phyloP scores from a whole-genome alignment of 2,113 vertebrate species.

The Sinocyclocheilus rhinocerous region DNA sequence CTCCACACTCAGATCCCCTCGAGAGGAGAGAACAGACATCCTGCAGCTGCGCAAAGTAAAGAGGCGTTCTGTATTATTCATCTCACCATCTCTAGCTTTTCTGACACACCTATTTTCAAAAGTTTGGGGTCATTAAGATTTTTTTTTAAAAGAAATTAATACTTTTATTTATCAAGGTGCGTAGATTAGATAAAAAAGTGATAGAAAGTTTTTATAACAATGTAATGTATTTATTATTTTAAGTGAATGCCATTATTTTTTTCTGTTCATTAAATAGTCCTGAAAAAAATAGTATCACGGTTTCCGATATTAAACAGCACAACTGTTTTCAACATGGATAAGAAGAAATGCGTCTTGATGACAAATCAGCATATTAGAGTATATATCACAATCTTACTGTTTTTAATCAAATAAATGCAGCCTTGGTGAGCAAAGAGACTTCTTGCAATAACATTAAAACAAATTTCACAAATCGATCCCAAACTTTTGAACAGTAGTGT shows the following conservation, averaged over 20 bases:
- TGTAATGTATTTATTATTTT: no score
- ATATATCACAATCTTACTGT: background rate
- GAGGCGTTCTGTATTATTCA: no score
- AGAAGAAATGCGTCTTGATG: background rate
- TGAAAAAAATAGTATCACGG: background rate
- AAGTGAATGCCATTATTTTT: background rate
- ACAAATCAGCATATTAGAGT: background rate
- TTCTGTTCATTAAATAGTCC: background rate
- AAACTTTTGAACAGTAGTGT: background rate
- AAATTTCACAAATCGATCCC: background rate
- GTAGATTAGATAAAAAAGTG: no score
- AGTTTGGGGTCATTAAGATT: background rate
- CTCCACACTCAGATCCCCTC: slow-evolving; percentile 65
- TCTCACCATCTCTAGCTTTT: background rate
- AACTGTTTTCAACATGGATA: background rate
- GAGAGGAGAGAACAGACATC: slow-evolving; percentile 76
- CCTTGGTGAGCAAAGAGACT: background rate
- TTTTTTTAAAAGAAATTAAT: background rate
- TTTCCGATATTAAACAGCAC: background rate
- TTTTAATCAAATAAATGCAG: background rate
- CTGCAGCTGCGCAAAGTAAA: slow-evolving; percentile 81
- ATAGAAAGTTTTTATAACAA: no score
- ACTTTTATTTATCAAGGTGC: background rate
- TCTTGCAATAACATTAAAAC: background rate
- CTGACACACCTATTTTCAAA: background rate